Conservation (phyloP, 2,113 vertebrate species). For the Pollimyrus isidori region DNA sequence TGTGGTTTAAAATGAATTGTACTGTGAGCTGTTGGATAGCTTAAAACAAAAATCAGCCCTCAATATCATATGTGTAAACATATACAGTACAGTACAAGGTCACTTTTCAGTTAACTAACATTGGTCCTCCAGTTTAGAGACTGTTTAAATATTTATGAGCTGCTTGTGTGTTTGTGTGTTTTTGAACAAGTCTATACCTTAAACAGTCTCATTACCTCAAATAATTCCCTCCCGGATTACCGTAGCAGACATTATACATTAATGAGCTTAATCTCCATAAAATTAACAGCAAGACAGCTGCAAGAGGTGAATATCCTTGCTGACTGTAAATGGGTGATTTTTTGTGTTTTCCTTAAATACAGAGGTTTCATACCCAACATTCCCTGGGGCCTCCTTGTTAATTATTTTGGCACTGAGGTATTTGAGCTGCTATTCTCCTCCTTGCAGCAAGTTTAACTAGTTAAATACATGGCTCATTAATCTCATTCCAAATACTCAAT, state of each 20-base stretch:
- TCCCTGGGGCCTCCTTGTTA: not conserved
- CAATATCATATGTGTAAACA: not conserved
- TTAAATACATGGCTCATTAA: constrained; percentile 17
- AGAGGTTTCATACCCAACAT: not conserved
- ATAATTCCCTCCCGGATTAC: constrained; percentile 5
- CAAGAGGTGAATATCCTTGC: not conserved
- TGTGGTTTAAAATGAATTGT: not conserved
- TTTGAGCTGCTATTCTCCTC: not conserved
- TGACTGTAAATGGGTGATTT: constrained; percentile 23
- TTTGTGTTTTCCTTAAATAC: constrained; percentile 14
- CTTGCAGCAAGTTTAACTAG: not conserved
- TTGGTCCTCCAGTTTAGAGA: not conserved
- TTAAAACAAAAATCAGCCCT: not conserved
- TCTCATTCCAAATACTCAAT: constrained; percentile 24
- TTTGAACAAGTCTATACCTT: not conserved
- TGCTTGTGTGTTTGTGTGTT: not conserved
- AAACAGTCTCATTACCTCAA: not conserved
- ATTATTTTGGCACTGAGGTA: constrained; percentile 22
- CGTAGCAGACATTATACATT: not conserved
- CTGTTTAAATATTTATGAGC: not conserved
- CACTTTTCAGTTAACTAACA: not conserved
- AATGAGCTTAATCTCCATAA: not conserved
- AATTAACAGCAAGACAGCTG: not conserved
- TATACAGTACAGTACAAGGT: too few species aligned
- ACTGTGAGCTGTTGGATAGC: not conserved